A percentile compares a stretch with the other conserved stretches of the same genome.
Conservation (phyloP, 2,888 invertebrate genomes). For the Chymomyza procnemis region DNA sequence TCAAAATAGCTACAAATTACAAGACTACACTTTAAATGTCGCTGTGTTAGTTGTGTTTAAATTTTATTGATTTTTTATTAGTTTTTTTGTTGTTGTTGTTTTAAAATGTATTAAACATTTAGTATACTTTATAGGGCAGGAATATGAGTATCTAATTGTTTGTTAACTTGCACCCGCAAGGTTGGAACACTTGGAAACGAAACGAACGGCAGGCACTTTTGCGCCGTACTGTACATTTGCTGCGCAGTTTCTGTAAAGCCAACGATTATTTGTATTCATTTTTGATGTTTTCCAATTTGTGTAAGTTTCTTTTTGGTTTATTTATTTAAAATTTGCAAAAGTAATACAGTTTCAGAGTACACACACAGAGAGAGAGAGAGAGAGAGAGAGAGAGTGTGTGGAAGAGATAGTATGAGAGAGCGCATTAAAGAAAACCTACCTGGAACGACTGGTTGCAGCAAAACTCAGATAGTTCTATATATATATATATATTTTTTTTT, state of each 20-base stretch:
- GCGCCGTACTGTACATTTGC: slow-evolving; percentile 1
- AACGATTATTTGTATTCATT: not conserved
- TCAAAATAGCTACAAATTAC: slow-evolving; percentile 20
- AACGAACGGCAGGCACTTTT: not conserved
- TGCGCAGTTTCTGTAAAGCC: not conserved
- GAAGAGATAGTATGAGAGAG: slow-evolving; percentile 25
- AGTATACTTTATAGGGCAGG: not conserved
- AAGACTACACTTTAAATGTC: not conserved
- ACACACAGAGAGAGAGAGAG: not conserved
- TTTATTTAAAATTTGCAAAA: slow-evolving; percentile 9
- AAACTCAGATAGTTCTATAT: slow-evolving; percentile 34
- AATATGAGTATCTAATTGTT: not conserved
- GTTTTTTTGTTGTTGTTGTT: not conserved
- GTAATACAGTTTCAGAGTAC: slow-evolving; percentile 14
- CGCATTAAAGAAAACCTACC: slow-evolving; percentile 58
- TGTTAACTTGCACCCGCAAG: not conserved
- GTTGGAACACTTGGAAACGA: not conserved
- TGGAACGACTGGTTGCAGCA: slow-evolving; percentile 39
- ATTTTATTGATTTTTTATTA: too few relatives aligned
- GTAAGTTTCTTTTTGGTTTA: slow-evolving; percentile 7
- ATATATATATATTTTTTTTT: too few relatives aligned
- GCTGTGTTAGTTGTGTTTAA: not conserved
- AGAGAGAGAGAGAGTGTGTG: slow-evolving; percentile 15
- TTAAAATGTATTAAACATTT: not conserved
- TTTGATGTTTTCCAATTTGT: slow-evolving; percentile 1